Conservation (phyloP, 2,888 invertebrate species). For the Ophion ellenae region DNA sequence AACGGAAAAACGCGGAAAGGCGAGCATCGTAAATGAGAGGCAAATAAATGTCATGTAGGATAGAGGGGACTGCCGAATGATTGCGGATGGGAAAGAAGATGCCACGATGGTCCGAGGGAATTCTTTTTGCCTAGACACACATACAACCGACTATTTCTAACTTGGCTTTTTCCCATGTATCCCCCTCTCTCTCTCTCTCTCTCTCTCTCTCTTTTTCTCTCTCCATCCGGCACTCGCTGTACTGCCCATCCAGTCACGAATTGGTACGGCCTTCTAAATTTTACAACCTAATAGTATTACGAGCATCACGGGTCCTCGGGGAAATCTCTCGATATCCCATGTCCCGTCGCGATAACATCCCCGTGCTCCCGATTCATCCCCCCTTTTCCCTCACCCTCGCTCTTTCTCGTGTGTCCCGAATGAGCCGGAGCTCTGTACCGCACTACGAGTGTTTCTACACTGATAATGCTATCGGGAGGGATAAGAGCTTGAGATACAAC, state of each 20-base stretch:
- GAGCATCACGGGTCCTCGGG: constrained; percentile 71
- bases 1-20: constrained; percentile 29
- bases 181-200: constrained; percentile 10
- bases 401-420: constrained; percentile 20
- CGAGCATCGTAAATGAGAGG: constrained; percentile 19
- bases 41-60: constrained; percentile 42
- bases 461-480: constrained; percentile 36
- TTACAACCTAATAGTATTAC: constrained; percentile 74
- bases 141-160: constrained; percentile 20
- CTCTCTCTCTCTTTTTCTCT: constrained; percentile 10
- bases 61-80: constrained; percentile 20
- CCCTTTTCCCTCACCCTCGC: constrained; percentile 15
- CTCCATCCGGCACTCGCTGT: constrained; percentile 22
- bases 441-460: constrained; percentile 24
- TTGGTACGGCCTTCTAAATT: constrained; percentile 69
- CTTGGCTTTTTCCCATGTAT: neutral
- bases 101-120: constrained; percentile 45
- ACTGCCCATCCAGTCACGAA: constrained; percentile 59
- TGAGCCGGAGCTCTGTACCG: constrained; percentile 27
- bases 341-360: constrained; percentile 69
- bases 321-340: constrained; percentile 74
- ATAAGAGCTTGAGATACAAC: constrained; percentile 35
- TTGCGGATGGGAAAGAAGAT: constrained; percentile 22
- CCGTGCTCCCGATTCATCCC: constrained; percentile 50
- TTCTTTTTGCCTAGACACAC: constrained; percentile 5